Percentiles rank a stretch among this genome's conserved stretches.
These are phyloP conservation scores for Mantis religiosa DNA, from an alignment of 2,888 invertebrate species.

Conservation along the genomic window DNA sequence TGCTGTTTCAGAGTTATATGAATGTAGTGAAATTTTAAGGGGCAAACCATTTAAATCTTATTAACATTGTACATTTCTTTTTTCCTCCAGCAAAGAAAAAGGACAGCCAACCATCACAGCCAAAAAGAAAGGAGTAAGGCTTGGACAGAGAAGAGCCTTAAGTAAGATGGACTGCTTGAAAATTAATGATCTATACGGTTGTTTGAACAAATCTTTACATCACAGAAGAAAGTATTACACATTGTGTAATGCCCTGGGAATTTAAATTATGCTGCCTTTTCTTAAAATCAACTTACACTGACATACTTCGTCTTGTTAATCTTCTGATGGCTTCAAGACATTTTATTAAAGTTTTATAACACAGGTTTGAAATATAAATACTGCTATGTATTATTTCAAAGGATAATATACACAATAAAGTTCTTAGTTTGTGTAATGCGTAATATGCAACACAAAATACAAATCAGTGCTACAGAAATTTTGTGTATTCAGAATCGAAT, in stretches of 20 bases:
- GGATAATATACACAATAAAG: too few relatives aligned
- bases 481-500: too few relatives aligned
- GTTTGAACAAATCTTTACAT: slow-evolving; percentile 47
- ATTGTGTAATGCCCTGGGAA: slow-evolving; percentile 52
- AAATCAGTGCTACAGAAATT: too few relatives aligned
- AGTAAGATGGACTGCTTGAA: slow-evolving; percentile 65
- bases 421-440: too few relatives aligned
- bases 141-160: slow-evolving; percentile 61
- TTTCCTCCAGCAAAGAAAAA: slow-evolving; percentile 49
- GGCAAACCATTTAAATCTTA: too few relatives aligned
- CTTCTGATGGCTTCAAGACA: too few relatives aligned
- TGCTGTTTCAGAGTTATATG: too few relatives aligned
- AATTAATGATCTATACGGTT: slow-evolving; percentile 63
- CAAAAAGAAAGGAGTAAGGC: slow-evolving; percentile 50
- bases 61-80: too few relatives aligned
- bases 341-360: background rate
- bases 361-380: too few relatives aligned
- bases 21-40: too few relatives aligned
- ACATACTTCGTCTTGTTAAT: background rate
- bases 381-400: too few relatives aligned
- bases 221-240: slow-evolving; percentile 52
- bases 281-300: background rate
- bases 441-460: too few relatives aligned
- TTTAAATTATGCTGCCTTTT: slow-evolving; percentile 36
- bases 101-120: slow-evolving; percentile 60